These are phyloP conservation scores for Cryptotis parvus DNA, from an alignment of 2,113 vertebrate species.

Conservation along the genomic window DNA sequence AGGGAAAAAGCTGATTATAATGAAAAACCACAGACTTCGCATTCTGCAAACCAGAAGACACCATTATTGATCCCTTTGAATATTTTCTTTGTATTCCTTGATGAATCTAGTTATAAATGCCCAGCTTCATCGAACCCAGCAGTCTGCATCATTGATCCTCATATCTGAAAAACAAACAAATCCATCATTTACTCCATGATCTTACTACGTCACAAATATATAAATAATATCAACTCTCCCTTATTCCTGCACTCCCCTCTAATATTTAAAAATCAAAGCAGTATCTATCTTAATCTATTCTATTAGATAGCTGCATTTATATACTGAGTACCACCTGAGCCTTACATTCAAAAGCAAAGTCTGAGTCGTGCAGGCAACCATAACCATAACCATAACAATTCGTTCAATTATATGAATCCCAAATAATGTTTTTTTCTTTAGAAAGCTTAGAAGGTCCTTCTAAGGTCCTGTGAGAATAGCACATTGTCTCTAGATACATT, in stretches of 20 bases:
- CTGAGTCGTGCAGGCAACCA: neutral
- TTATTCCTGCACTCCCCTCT: neutral
- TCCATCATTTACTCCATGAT: slow-evolving; percentile 81
- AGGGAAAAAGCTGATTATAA: slow-evolving; percentile 94
- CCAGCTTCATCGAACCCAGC: slow-evolving; percentile 91
- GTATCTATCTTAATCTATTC: neutral
- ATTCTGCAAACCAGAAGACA: slow-evolving; percentile 96
- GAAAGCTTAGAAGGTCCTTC: slow-evolving; percentile 15
- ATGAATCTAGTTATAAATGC: slow-evolving; percentile 93
- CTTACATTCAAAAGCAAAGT: neutral
- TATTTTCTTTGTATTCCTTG: slow-evolving; percentile 92
- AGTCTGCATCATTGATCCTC: slow-evolving; percentile 94
- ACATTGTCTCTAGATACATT: neutral
- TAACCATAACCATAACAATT: neutral
- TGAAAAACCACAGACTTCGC: slow-evolving; percentile 95
- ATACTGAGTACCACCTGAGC: neutral
- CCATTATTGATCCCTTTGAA: slow-evolving; percentile 93
- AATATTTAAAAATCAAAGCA: neutral
- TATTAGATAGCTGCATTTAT: neutral
- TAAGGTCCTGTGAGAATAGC: slow-evolving; percentile 14
- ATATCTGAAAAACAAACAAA: slow-evolving; percentile 90
- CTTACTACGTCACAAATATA: slow-evolving; percentile 41
- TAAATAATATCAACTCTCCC: neutral
- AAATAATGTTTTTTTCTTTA: neutral
- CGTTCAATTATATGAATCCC: neutral